These are phyloP conservation scores for Syngnathus rostellatus DNA, from an alignment of 2,797 vertebrate species.

Conservation along the genomic window DNA sequence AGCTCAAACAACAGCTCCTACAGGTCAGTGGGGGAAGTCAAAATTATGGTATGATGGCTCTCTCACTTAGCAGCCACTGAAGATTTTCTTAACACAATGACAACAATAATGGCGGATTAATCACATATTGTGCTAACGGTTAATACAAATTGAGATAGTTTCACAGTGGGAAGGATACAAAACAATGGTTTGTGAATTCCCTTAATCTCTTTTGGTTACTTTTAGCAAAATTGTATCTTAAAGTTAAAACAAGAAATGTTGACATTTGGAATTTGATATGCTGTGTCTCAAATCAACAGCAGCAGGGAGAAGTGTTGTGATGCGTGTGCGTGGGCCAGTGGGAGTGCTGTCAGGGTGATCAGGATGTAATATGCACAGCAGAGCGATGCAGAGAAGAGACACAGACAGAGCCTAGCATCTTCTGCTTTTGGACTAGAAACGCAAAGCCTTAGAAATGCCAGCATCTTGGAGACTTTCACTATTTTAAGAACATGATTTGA, in stretches of 20 bases:
- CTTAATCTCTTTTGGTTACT: background rate
- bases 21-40: conserved; percentile 73
- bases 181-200: background rate
- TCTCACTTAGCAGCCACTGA: no score
- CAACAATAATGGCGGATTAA: no score
- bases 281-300: background rate
- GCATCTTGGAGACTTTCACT: background rate
- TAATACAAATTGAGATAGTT: background rate
- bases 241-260: background rate
- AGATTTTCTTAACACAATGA: no score
- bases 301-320: conserved; percentile 3
- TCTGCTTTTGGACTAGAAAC: background rate
- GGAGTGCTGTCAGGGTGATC: conserved; percentile 23
- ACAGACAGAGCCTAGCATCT: background rate
- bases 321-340: conserved; percentile 13
- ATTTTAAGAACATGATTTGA: background rate
- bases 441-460: background rate
- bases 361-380: background rate
- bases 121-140: background rate
- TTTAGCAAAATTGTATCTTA: background rate
- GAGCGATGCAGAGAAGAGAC: background rate
- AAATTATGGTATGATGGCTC: background rate
- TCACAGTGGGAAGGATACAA: background rate
- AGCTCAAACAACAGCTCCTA: conserved; percentile 92
- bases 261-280: background rate